phyloP scores from a whole-genome alignment of 2,888 invertebrate species.

The Caenorhabditis sp. region DNA sequence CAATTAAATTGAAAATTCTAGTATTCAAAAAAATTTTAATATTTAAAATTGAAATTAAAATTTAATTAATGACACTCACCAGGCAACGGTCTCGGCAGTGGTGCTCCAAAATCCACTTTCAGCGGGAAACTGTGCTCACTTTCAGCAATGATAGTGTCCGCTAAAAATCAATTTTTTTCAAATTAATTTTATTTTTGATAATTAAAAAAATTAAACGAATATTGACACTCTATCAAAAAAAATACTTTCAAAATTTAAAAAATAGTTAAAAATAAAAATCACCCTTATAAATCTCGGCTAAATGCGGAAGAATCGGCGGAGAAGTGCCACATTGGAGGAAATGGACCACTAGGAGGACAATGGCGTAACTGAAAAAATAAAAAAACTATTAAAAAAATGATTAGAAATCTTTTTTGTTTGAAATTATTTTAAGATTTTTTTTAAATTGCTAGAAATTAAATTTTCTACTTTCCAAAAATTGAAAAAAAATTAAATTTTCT shows the following conservation, averaged over 20 bases:
- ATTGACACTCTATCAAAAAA: too few species aligned
- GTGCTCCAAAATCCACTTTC: conserved; percentile 52
- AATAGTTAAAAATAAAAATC: background rate
- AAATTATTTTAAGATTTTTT: background rate
- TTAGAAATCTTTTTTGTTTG: background rate
- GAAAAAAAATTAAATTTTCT: background rate
- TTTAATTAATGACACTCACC: too few species aligned
- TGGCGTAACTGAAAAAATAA: conserved; percentile 80
- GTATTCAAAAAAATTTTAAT: too few species aligned
- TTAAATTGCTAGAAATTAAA: background rate
- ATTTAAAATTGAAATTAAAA: too few species aligned
- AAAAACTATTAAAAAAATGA: too few species aligned
- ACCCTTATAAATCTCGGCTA: conserved; percentile 68
- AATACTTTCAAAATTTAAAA: too few species aligned
- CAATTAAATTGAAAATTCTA: too few species aligned
- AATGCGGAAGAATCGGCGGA: conserved; percentile 80
- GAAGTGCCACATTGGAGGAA: conserved; percentile 78
- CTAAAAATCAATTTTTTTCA: background rate
- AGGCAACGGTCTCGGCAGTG: conserved; percentile 54
- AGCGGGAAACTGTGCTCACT: conserved; percentile 48
- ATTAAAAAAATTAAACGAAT: background rate
- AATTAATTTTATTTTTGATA: background rate
- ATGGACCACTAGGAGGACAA: conserved; percentile 80
- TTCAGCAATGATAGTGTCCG: conserved; percentile 57
- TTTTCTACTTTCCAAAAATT: background rate